Percentiles rank a stretch among this genome's conserved stretches.
phyloP scores from a whole-genome alignment of 2,888 invertebrate species.

The Orgyia antiqua region DNA sequence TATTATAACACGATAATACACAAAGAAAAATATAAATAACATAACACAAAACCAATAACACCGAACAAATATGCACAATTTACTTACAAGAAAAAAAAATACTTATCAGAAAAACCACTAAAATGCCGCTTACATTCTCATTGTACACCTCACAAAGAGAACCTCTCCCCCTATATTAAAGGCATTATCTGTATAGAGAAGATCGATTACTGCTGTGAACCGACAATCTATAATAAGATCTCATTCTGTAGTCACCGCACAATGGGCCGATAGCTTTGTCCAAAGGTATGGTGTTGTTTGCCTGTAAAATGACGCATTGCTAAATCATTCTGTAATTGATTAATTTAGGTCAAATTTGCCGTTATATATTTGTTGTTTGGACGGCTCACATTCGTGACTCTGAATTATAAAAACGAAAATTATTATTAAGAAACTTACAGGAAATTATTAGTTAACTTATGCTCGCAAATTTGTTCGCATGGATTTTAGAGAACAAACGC shows the following conservation, averaged over 20 bases:
- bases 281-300: conserved; percentile 23
- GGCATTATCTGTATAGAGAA: conserved; percentile 31
- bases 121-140: conserved; percentile 24
- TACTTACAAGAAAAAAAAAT: conserved; percentile 6
- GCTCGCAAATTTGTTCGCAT: too few species aligned
- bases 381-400: background rate
- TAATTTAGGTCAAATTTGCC: too few species aligned
- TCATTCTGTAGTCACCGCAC: conserved; percentile 39
- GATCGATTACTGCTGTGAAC: conserved; percentile 39
- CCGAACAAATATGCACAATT: conserved; percentile 10
- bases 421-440: too few species aligned
- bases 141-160: conserved; percentile 19
- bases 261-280: conserved; percentile 35
- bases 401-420: background rate
- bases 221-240: conserved; percentile 55
- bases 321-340: too few species aligned
- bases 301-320: conserved; percentile 26
- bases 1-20: too few species aligned
- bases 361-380: too few species aligned
- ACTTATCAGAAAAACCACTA: conserved; percentile 17
- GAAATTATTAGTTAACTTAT: too few species aligned
- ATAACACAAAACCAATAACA: conserved; percentile 1
- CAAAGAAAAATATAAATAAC: conserved; percentile 2
- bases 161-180: conserved; percentile 30
- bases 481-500: too few species aligned